Conservation (phyloP, 2,888 invertebrate genomes). For the Ormyrus pomaceus region DNA sequence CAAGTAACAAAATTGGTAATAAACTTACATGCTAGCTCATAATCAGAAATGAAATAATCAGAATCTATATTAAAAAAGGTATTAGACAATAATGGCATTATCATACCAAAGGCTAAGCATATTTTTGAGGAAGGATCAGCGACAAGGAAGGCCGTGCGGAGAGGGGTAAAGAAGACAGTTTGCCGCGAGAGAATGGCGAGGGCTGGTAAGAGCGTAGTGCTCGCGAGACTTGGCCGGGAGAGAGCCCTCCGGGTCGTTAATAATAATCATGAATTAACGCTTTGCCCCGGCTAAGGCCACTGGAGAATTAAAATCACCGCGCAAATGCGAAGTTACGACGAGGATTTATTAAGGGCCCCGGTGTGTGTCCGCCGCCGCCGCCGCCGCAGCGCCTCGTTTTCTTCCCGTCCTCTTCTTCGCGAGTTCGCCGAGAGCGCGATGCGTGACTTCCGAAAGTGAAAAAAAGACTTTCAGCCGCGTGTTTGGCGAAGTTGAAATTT, state of each 20-base stretch:
- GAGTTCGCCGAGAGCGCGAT: background rate
- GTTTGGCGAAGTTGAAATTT: conserved; percentile 41
- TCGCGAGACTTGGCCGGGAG: conserved; percentile 20
- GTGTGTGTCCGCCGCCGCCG: background rate
- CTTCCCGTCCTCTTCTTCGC: conserved; percentile 14
- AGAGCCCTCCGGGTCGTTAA: conserved; percentile 68
- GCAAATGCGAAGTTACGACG: conserved; percentile 71
- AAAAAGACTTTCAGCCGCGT: background rate
- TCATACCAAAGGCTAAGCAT: too few species aligned
- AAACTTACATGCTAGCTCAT: too few species aligned
- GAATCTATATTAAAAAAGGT: too few species aligned
- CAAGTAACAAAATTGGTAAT: too few species aligned
- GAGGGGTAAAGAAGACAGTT: background rate
- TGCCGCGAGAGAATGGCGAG: background rate
- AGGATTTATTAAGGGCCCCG: conserved; percentile 68
- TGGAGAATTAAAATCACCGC: conserved; percentile 71
- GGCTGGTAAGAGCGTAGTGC: background rate
- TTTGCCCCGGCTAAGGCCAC: conserved; percentile 63
- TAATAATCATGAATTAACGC: conserved; percentile 74
- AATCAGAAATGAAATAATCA: too few species aligned
- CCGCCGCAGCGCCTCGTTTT: background rate
- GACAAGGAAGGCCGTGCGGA: background rate
- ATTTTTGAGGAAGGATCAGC: too few species aligned
- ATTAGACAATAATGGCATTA: too few species aligned
- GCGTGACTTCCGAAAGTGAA: conserved; percentile 12